Base-by-base conservation (phyloP, 2,797 vertebrate genomes). In the Eidolon dupreanum region DNA sequence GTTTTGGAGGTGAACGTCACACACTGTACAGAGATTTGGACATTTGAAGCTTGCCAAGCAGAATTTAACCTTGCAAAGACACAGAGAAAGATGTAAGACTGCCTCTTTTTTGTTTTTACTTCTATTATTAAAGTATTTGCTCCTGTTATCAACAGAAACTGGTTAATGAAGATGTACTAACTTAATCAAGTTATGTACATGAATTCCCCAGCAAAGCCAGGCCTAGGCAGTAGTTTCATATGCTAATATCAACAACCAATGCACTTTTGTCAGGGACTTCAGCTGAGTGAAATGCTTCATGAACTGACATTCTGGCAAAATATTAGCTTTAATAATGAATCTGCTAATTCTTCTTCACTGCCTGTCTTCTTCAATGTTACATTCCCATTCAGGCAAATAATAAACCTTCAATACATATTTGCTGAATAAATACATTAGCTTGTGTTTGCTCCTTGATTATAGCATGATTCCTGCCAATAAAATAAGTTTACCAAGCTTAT, bases 251-350 rank as follows among this genome's bases (percentile, higher is more conserved):
- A 85, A 81, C 88, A 86, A 65, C 71, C 28, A 38, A 81, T 70
- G 70, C 41, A 36, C 65, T 96, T 90, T 55, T 53, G n/a, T 66
- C 74, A 77, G 46, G 24, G 57, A 46, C 68, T 85, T 90, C 63
- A 31, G 43, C 55, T 74, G 61, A 84, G 38, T 95, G 86, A 94
- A 95, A 51, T 85, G 49, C 88, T 90, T 88, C 85, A 91, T 51
- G 59, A 90, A 84, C 68, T 85, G 93, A 94, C 66, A 84, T 11
- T 66, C 41, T 68, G 43, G 38, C 90, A 95, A 92, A 96, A 85
- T 85, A 92, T 90, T 85, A 95, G 77, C 81, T 94, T 93, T 95
- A 77, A 59, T 82, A 83, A 94, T 78, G 82, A 91, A 68, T 74
- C 65, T 90, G 65, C 73, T 96, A 88, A 94, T 95, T 96, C 78